Percentiles rank a stretch among this genome's conserved stretches.
phyloP scores from a whole-genome alignment of 1,140 invertebrate species.

The Epicauta chinensis region DNA sequence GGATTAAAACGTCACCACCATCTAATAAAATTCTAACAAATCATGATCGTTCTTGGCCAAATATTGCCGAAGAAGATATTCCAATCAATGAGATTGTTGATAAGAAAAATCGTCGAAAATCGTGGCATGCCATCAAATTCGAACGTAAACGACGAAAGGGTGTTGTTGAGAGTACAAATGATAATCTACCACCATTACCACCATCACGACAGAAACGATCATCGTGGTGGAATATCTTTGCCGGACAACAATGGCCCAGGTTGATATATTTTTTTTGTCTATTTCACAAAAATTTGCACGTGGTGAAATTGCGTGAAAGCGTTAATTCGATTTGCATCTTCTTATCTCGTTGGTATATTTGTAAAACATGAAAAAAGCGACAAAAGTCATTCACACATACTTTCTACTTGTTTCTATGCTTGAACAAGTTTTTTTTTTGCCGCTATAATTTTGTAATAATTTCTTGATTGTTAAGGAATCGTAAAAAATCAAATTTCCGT shows the following conservation, averaged over 20 bases:
- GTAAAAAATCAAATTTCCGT: too few species aligned
- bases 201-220: slow-evolving; percentile 67
- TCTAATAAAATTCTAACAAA: slow-evolving; percentile 21
- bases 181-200: slow-evolving; percentile 26
- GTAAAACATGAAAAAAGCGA: too few species aligned
- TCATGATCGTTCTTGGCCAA: slow-evolving; percentile 44
- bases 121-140: slow-evolving; percentile 64
- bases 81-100: slow-evolving; percentile 28
- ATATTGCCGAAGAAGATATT: slow-evolving; percentile 37
- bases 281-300: too few species aligned
- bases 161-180: slow-evolving; percentile 47
- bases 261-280: slow-evolving; percentile 16
- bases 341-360: too few species aligned
- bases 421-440: too few species aligned
- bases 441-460: too few species aligned
- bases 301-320: too few species aligned
- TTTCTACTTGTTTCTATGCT: too few species aligned
- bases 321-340: too few species aligned
- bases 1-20: slow-evolving; percentile 40
- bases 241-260: slow-evolving; percentile 64
- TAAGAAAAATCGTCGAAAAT: slow-evolving; percentile 52
- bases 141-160: slow-evolving; percentile 61
- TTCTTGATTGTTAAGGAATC: too few species aligned
- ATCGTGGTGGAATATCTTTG: slow-evolving; percentile 82
- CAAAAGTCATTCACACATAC: too few species aligned